Base-by-base conservation (phyloP, 1,140 invertebrate species). In the Microvelia longipes region DNA sequence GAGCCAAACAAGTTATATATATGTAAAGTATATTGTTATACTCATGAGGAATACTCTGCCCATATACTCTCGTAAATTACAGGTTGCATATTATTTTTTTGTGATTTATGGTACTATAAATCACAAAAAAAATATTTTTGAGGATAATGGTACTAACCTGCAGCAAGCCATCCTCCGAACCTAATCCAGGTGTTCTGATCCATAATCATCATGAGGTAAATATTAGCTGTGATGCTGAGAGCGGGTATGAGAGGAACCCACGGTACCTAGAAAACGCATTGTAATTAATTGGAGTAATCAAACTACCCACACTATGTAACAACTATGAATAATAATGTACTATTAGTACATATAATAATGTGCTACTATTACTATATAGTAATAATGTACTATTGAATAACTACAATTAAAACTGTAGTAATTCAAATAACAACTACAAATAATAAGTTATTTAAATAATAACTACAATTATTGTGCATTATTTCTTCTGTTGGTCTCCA, bases 171-270 rank as follows among this genome's bases (percentile, higher is more conserved):
- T 2, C 88, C 76, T 1, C 71, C 77, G 72, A 90, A 85, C 74
- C 86, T 77, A 60, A 88, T 77, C 88, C 88, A 90, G 0, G 88
- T 90, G 28, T 82, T 76, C 5, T 75, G 71, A 63, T 85, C 81
- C n/a, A 90, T 75, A 74, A 86, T 84, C 76, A 86, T 78, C 85
- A 90, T 90, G 0, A 90, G 78, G 71, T 86, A 85, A 35, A 87
- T 79, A 73, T 90, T 90, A 60, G 86, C 79, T 19, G 88, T 79
- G 66, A 90, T 84, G 73, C 86, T 88, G 1, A 87, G 35, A 15
- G 82, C 81, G 11, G 89, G 88, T 61, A 90, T 73, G 25, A 87
- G 78, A 19, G 89, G 89, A 14, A 90, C 87, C 0, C 85, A 76
- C 19, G 88, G 88, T 24, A 86, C 87, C 85, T 75, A n/a, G 28